Conservation (phyloP, 2,888 invertebrate genomes). For the Drosophila rellima region DNA sequence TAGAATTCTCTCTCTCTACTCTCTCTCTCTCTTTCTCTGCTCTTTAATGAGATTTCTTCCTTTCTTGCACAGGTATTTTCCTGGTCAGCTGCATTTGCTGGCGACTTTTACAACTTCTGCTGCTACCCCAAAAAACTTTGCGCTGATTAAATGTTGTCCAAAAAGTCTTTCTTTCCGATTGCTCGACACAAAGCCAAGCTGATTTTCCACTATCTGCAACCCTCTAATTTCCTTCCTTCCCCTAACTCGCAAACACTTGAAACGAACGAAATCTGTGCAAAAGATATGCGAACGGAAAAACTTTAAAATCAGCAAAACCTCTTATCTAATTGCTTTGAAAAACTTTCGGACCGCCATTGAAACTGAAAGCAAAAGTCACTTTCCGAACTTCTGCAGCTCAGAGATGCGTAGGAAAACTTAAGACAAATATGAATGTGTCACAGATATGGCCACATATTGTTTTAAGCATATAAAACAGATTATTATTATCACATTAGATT, state of each 20-base stretch:
- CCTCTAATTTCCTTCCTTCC: too few relatives aligned
- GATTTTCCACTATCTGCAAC: slow-evolving; percentile 17
- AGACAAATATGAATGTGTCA: slow-evolving; percentile 20
- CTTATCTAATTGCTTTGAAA: slow-evolving; percentile 81
- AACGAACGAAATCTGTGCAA: slow-evolving; percentile 9
- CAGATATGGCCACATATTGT: slow-evolving; percentile 31
- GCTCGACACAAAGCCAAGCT: slow-evolving; percentile 40
- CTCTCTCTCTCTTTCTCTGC: slow-evolving; percentile 5
- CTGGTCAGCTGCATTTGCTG: slow-evolving; percentile 54
- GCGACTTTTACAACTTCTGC: slow-evolving; percentile 62
- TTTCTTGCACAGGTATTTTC: slow-evolving; percentile 18
- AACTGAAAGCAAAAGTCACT: slow-evolving; percentile 75
- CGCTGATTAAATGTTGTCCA: slow-evolving; percentile 74
- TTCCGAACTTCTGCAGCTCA: slow-evolving; percentile 51
- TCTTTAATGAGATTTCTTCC: slow-evolving; percentile 68
- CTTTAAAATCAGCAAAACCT: slow-evolving; percentile 72
- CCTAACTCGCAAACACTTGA: neutral
- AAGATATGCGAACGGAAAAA: slow-evolving; percentile 51
- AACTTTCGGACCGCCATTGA: slow-evolving; percentile 69
- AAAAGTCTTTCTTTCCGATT: slow-evolving; percentile 44
- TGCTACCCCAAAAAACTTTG: slow-evolving; percentile 55
- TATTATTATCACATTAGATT: neutral
- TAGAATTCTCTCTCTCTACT: slow-evolving; percentile 49
- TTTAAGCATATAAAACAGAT: neutral
- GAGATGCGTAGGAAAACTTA: slow-evolving; percentile 34